Evolutionary conservation across 2,888 invertebrate species (phyloP).

Genomic region (Cheilosia variabilis): DNA sequence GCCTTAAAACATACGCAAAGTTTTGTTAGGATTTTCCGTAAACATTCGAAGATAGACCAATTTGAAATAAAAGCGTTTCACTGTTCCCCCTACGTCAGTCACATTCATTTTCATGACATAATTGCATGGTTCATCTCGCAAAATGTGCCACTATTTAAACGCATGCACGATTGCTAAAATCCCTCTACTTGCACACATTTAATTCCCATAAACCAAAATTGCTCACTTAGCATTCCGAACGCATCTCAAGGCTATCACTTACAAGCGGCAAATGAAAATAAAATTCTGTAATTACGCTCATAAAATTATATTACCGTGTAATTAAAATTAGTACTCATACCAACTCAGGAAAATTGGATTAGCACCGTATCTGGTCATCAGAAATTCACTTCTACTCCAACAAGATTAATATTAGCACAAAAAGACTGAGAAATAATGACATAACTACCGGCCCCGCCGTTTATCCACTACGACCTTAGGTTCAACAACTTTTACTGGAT

Average conservation of each 20-base stretch:
- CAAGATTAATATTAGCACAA: slow-evolving; percentile 29
- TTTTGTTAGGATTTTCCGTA: too few relatives aligned
- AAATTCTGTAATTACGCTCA: slow-evolving; percentile 12
- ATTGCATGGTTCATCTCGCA: neutral
- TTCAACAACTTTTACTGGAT: slow-evolving; percentile 70
- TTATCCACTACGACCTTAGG: slow-evolving; percentile 33
- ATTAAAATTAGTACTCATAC: neutral
- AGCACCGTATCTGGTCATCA: slow-evolving; percentile 21
- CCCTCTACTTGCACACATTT: neutral
- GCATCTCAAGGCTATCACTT: slow-evolving; percentile 15
- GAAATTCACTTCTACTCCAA: slow-evolving; percentile 12
- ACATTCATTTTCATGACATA: too few relatives aligned
- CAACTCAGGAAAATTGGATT: neutral
- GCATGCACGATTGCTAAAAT: neutral
- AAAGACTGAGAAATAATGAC: slow-evolving; percentile 58
- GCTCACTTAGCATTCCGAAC: slow-evolving; percentile 14
- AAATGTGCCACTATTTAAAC: neutral
- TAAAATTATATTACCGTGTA: slow-evolving; percentile 15
- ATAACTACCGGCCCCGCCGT: slow-evolving; percentile 6
- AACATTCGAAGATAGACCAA: too few relatives aligned
- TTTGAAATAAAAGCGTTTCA: too few relatives aligned
- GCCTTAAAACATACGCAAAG: too few relatives aligned
- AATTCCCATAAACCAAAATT: slow-evolving; percentile 4
- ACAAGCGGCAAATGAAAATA: neutral
- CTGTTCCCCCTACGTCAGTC: too few relatives aligned